Evolutionary conservation across 2,113 vertebrate genomes (phyloP), one percentile per base, ranked within the genome.

Genomic region (Semicossyphus pulcher): DNA sequence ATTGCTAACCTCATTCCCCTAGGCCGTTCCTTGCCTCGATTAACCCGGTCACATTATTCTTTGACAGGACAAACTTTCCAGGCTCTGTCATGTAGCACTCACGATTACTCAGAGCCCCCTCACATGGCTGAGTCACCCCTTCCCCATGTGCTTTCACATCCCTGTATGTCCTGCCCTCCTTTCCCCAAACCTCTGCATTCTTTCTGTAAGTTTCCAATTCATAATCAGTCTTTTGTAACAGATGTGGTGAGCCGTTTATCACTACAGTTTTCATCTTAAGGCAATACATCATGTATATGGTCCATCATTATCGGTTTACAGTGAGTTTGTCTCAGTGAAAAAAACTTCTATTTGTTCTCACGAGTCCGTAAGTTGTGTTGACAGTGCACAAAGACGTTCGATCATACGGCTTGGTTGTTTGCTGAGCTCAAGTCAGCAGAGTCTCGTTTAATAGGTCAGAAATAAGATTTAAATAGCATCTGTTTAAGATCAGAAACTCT

Each of bases 41-140:
- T 12, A n/a, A 32, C 5, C 10, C 4, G 1, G 29, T 57, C 37
- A 34, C 14, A 26, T 25, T 31, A n/a, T 20, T 32, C 14, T 20
- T 11, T 21, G 36, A 15, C 36, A 7, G 28, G 6, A 26, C 12
- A 23, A n/a, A 59, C 54, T 48, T 25, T 25, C 36, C 47, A 42
- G 28, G 28, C 3, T 34, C n/a, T 9, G 51, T 44, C 52, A 57
- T 56, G 39, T 36, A 15, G 21, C 36, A 57, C 54, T n/a, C n/a
- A 25, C 15, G 15, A 20, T 63, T 44, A 54, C 70, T 62, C 58
- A 61, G 3, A 15, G 57, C 29, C 26, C 18, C 21, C 10, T 69
- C 42, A 59, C 20, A 29, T 12, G 5, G 10, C 23, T 70, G 66
- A 58, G 42, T 70, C 66, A 58, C 53, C 8, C 18, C 23, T 39